These are phyloP conservation scores for Eupelmus urozonus DNA, from an alignment of 2,888 invertebrate species.

Conservation along the genomic window DNA sequence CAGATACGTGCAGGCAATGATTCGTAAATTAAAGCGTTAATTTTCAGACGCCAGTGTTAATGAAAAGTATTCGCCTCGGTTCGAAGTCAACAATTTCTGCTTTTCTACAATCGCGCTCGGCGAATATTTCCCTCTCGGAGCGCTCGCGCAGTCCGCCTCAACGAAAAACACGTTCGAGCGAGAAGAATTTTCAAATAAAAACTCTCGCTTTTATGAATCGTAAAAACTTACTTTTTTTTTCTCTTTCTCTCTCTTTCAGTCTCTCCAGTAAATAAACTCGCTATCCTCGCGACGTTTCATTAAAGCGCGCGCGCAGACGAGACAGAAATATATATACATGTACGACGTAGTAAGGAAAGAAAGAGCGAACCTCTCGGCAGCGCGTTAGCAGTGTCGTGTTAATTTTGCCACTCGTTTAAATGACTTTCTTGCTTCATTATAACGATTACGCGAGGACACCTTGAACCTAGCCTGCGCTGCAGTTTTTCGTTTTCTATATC, in stretches of 20 bases:
- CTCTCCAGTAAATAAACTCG: constrained; percentile 3
- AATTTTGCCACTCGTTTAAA: constrained; percentile 47
- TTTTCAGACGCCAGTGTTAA: constrained; percentile 25
- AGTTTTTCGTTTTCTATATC: constrained; percentile 15
- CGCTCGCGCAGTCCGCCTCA: too few species aligned
- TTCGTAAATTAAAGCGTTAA: constrained; percentile 13
- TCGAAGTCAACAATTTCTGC: too few species aligned
- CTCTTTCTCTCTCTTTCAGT: too few species aligned
- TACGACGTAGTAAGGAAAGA: not conserved
- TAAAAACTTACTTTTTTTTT: constrained; percentile 8
- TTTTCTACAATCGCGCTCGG: too few species aligned
- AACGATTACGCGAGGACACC: constrained; percentile 20
- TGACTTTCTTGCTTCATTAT: constrained; percentile 44
- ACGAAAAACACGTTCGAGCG: not conserved
- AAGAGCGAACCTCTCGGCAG: not conserved
- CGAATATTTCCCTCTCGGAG: too few species aligned
- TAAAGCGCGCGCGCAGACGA: not conserved
- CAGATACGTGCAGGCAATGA: constrained; percentile 1
- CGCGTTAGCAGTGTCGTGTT: constrained; percentile 33
- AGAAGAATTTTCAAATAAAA: not conserved
- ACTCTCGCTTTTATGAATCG: not conserved
- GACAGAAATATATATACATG: not conserved
- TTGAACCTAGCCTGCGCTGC: constrained; percentile 33
- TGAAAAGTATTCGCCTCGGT: too few species aligned
- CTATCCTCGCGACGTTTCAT: constrained; percentile 1